phyloP scores from a whole-genome alignment of 2,797 vertebrate genomes.

The Acridotheres tristis region DNA sequence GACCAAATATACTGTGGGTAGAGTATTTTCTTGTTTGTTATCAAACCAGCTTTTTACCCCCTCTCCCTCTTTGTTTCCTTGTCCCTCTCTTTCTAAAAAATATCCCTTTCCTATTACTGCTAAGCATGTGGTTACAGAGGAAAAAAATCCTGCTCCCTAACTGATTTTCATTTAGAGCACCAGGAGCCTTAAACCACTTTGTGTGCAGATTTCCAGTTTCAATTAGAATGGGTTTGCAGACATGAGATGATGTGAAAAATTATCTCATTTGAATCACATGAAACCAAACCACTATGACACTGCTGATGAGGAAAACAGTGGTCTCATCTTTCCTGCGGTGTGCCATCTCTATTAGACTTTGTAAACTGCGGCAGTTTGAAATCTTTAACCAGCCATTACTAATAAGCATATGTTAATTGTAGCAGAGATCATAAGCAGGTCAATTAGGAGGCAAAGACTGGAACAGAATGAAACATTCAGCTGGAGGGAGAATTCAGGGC shows the following conservation, averaged over 20 bases:
- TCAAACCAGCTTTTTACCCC: not conserved
- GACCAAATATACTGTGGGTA: not conserved
- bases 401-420: conserved; percentile 99
- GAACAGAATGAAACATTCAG: conserved; percentile 86
- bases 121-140: conserved; percentile 21
- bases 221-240: conserved; percentile 62
- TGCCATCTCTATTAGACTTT: conserved; percentile 83
- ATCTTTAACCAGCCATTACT: conserved; percentile 93
- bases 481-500: conserved; percentile 88
- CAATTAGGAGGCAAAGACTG: conserved; percentile 89
- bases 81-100: not conserved
- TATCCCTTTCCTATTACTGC: not conserved
- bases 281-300: conserved; percentile 59
- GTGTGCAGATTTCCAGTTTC: conserved; percentile 58
- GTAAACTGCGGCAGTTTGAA: conserved; percentile 82
- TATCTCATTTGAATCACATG: conserved; percentile 65
- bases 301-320: conserved; percentile 69
- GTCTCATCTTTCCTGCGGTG: conserved; percentile 75
- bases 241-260: conserved; percentile 70
- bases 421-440: conserved; percentile 95
- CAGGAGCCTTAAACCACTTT: conserved; percentile 32
- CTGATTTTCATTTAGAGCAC: conserved; percentile 46
- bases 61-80: not conserved
- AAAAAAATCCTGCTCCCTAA: conserved; percentile 29
- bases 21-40: not conserved